Evolutionary conservation across 2,888 invertebrate genomes (phyloP).

Genomic region (Iphiclides podalirius): DNA sequence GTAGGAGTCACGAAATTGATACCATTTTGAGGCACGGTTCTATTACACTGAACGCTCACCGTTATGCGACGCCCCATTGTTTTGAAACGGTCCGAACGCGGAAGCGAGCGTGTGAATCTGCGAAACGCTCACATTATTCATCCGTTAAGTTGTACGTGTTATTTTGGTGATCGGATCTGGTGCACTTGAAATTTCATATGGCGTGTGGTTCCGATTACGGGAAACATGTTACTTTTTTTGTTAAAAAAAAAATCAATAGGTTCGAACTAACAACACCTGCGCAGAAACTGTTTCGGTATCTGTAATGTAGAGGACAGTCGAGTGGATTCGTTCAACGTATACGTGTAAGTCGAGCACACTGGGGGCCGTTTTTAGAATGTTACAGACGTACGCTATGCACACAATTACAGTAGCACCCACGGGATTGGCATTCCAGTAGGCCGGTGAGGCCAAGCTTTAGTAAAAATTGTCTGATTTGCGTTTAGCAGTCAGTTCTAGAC

Average conservation of each 20-base stretch:
- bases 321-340: conserved; percentile 20
- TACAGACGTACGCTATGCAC: conserved; percentile 36
- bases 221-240: not conserved
- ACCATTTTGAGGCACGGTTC: conserved; percentile 46
- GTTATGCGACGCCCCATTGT: conserved; percentile 52
- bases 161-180: too few relatives aligned
- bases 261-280: not conserved
- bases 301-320: conserved; percentile 2
- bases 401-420: conserved; percentile 27
- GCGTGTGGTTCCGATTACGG: not conserved
- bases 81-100: conserved; percentile 41
- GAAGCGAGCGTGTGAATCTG: not conserved
- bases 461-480: not conserved
- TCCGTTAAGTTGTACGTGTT: not conserved
- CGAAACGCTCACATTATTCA: not conserved
- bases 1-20: conserved; percentile 58
- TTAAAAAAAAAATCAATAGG: not conserved
- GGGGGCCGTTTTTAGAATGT: conserved; percentile 44
- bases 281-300: not conserved
- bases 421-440: conserved; percentile 24
- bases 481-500: not conserved
- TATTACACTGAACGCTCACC: conserved; percentile 47
- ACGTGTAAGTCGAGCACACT: conserved; percentile 32
- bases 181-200: not conserved
- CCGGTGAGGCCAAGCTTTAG: not conserved